These are phyloP conservation scores for Tetramorium alpestre DNA, from an alignment of 1,140 invertebrate genomes.

Conservation along the genomic window DNA sequence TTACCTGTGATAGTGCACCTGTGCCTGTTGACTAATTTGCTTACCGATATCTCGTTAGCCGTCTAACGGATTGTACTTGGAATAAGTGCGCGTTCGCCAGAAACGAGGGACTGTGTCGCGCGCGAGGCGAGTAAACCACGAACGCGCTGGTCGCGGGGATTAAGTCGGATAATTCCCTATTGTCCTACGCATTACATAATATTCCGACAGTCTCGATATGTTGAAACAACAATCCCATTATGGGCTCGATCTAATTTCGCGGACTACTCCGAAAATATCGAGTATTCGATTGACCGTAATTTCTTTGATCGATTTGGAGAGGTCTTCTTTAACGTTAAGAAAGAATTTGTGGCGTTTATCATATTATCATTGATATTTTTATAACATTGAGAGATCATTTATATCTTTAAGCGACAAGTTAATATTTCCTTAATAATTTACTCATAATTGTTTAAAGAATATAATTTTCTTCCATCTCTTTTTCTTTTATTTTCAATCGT, in stretches of 20 bases:
- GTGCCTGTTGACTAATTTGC: constrained; percentile 73
- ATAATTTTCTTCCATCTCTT: background rate
- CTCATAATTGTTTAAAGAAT: background rate
- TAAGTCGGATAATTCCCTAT: constrained; percentile 26
- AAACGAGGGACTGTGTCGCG: constrained; percentile 8
- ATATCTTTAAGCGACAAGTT: background rate
- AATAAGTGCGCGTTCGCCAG: background rate
- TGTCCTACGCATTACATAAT: constrained; percentile 11
- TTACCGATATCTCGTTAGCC: constrained; percentile 80
- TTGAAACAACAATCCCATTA: background rate
- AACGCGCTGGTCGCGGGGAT: background rate
- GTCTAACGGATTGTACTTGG: constrained; percentile 52
- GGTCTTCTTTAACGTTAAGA: background rate
- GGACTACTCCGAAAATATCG: background rate
- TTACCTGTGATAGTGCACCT: constrained; percentile 39
- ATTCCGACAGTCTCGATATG: background rate
- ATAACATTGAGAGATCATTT: background rate
- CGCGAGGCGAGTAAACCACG: background rate
- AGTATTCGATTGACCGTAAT: background rate
- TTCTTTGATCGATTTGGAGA: background rate
- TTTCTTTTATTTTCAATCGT: background rate
- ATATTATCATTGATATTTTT: background rate
- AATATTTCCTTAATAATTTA: background rate
- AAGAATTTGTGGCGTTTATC: background rate
- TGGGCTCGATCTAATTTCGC: background rate